A percentile compares a stretch with the other conserved stretches of the same genome.
phyloP scores from a whole-genome alignment of 2,888 invertebrate genomes.

The Megamerina dolium region DNA sequence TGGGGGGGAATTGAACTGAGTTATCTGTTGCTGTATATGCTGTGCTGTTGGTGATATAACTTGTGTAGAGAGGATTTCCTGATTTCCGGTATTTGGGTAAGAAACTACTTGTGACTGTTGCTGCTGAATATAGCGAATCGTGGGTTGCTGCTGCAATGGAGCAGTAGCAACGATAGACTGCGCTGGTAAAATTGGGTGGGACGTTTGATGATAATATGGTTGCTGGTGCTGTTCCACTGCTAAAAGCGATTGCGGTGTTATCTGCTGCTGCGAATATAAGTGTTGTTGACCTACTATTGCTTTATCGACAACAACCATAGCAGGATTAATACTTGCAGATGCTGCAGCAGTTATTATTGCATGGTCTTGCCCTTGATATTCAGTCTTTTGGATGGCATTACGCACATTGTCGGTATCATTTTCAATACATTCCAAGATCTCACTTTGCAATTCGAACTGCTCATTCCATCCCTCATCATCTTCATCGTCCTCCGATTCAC shows the following conservation, averaged over 20 bases:
- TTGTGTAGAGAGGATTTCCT: slow-evolving; percentile 28
- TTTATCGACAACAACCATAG: too few species aligned
- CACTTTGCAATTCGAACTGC: not conserved
- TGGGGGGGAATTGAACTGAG: too few species aligned
- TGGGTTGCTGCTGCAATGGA: slow-evolving; percentile 27
- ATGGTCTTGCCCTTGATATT: too few species aligned
- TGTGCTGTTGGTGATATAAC: slow-evolving; percentile 20
- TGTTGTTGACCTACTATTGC: too few species aligned
- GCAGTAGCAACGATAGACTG: slow-evolving; percentile 32
- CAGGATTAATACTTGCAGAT: too few species aligned
- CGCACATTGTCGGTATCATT: slow-evolving; percentile 15
- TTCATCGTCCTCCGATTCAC: slow-evolving; percentile 38
- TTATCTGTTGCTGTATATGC: slow-evolving; percentile 51
- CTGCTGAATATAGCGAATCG: slow-evolving; percentile 35
- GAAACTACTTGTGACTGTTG: slow-evolving; percentile 34
- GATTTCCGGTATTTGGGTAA: slow-evolving; percentile 22
- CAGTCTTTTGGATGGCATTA: too few species aligned
- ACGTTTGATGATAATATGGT: slow-evolving; percentile 17
- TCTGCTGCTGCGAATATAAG: not conserved
- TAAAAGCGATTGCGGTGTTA: slow-evolving; percentile 52
- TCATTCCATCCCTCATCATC: slow-evolving; percentile 7
- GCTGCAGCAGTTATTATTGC: too few species aligned
- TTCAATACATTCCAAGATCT: too few species aligned
- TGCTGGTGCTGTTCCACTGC: slow-evolving; percentile 36
- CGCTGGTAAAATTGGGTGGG: slow-evolving; percentile 25